phyloP scores from a whole-genome alignment of 1,140 invertebrate species.

The Heliconius hewitsoni region DNA sequence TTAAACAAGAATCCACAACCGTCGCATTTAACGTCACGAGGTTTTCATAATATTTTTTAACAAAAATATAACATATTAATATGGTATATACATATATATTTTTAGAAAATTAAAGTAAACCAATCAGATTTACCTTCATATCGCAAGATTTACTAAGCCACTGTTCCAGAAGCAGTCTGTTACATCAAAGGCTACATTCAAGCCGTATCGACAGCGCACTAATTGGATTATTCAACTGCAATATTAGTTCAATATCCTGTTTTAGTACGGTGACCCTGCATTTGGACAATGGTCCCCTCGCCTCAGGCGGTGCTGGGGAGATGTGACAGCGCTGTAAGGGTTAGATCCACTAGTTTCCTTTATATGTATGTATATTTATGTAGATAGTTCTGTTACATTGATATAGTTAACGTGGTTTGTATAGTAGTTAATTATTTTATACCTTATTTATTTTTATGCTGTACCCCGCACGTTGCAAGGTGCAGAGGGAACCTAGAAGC shows the following conservation, averaged over 20 bases:
- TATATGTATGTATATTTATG: constrained; percentile 22
- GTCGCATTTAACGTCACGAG: too few relatives aligned
- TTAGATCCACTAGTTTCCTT: constrained; percentile 26
- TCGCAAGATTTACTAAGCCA: neutral
- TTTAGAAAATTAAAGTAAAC: neutral
- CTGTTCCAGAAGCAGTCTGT: constrained; percentile 9
- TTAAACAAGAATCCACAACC: too few relatives aligned
- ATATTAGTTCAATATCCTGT: constrained; percentile 70
- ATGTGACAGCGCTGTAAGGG: constrained; percentile 30
- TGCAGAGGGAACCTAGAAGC: too few relatives aligned
- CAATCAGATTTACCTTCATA: neutral
- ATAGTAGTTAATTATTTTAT: too few relatives aligned
- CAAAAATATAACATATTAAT: too few relatives aligned
- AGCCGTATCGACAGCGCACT: constrained; percentile 53
- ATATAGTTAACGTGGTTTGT: neutral
- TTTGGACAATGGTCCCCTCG: constrained; percentile 59
- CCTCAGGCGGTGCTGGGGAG: constrained; percentile 34
- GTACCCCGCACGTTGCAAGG: too few relatives aligned
- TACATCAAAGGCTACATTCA: constrained; percentile 50
- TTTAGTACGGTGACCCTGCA: constrained; percentile 62
- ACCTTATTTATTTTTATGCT: too few relatives aligned
- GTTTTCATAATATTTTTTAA: too few relatives aligned
- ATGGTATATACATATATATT: neutral
- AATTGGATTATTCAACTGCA: constrained; percentile 74
- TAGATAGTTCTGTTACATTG: neutral